Base-by-base conservation (phyloP, 2,888 invertebrate genomes). In the Cybosia mesomella region DNA sequence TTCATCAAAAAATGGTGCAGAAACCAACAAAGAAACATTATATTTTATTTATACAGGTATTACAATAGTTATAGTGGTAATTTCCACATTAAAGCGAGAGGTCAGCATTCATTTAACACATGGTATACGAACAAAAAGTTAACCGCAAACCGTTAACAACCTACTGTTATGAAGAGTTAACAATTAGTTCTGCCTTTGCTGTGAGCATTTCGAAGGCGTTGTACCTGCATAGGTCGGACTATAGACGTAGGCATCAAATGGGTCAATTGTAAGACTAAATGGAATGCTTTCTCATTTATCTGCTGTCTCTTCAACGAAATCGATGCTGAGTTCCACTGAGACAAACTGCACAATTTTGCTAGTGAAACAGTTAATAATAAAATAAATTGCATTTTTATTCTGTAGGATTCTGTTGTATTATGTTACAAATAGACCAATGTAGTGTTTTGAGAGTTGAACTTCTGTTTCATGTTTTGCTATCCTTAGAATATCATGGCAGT, bases 171-270 rank as follows among this genome's bases (percentile, higher is more conserved):
- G 71, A 76, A 83, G 83, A 80, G 76, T 68, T 73, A 73, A 77
- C 83, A 82, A 88, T 89, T 88, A 79, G 88, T 87, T 84, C 84
- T 85, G 87, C 85, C 81, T 84, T 82, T 80, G 77, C 78, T 82
- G 79, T 76, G 74, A 80, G 80, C 72, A 82, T 84, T 83, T 80
- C 83, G 78, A 83, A 86, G 85, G 82, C 80, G 83, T 79, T 80
- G 74, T 76, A 83, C 83, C 88, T 87, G 81, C 82, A 73, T 77
- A 82, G 73, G 55, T 57, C 39, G 67, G 59, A 54, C 61, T 49
- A 73, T 70, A 71, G 66, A 81, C 69, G 68, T 75, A 62, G 72
- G 66, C 73, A 69, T 75, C 67, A 58, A 70, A 71, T 36, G 24
- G 61, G 63, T 74, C 69, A 73, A 71, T 73, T 74, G 64, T 74